A percentile compares a stretch with the other conserved stretches of the same genome.
Evolutionary conservation across 2,113 vertebrate species (phyloP).

Genomic region (Tenrec ecaudatus): DNA sequence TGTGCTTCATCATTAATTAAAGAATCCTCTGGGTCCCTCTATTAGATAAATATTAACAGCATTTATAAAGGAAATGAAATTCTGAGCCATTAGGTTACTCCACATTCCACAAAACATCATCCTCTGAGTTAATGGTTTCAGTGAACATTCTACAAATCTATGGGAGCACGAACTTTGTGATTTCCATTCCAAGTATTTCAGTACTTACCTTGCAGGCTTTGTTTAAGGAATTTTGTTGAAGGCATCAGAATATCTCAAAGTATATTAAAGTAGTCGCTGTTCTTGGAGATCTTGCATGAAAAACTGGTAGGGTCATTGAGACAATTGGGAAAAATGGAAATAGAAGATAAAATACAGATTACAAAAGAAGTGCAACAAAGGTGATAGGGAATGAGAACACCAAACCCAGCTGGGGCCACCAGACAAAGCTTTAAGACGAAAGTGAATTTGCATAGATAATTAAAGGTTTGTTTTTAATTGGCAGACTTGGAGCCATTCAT

Average conservation of each 20-base stretch:
- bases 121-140: neutral
- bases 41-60: slow-evolving; percentile 70
- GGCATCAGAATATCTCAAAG: neutral
- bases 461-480: neutral
- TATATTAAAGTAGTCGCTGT: neutral
- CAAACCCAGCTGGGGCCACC: slow-evolving; percentile 14
- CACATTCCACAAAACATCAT: neutral
- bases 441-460: slow-evolving; percentile 31
- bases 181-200: neutral
- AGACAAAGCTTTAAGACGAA: slow-evolving; percentile 1
- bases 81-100: neutral
- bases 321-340: neutral
- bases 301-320: neutral
- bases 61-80: slow-evolving; percentile 73
- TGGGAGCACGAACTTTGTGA: neutral
- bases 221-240: neutral
- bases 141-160: neutral
- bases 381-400: neutral
- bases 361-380: neutral
- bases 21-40: slow-evolving; percentile 56
- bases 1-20: slow-evolving; percentile 74
- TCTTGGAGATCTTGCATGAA: neutral
- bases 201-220: neutral
- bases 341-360: neutral
- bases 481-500: too few relatives aligned